Conservation (phyloP, 2,797 vertebrate genomes). For the Rhynchonycteris naso region DNA sequence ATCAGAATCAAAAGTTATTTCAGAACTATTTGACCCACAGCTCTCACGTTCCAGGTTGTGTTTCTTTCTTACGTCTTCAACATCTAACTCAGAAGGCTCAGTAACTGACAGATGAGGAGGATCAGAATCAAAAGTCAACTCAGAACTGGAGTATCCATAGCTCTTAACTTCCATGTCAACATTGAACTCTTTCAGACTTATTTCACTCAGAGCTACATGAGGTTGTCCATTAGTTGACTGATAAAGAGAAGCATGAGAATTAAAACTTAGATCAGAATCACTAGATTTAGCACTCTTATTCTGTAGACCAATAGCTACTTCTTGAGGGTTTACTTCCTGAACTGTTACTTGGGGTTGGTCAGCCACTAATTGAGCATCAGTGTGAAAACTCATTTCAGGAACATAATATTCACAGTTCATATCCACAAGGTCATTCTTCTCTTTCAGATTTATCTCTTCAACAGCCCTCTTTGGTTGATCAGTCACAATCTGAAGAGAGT, state of each 20-base stretch:
- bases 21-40: slow-evolving; percentile 88
- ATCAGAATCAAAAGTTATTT: slow-evolving; percentile 92
- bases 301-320: slow-evolving; percentile 87
- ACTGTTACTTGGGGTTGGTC: slow-evolving; percentile 47
- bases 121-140: slow-evolving; percentile 92
- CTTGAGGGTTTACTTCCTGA: slow-evolving; percentile 86
- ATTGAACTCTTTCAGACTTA: slow-evolving; percentile 67
- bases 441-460: slow-evolving; percentile 86
- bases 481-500: slow-evolving; percentile 83
- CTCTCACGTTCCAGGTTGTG: slow-evolving; percentile 88
- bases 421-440: slow-evolving; percentile 87
- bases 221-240: slow-evolving; percentile 53
- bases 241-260: slow-evolving; percentile 52
- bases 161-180: slow-evolving; percentile 84
- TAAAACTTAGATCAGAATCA: slow-evolving; percentile 61
- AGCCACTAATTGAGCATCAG: slow-evolving; percentile 87
- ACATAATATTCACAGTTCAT: slow-evolving; percentile 87
- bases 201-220: slow-evolving; percentile 54
- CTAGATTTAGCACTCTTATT: slow-evolving; percentile 88
- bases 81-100: slow-evolving; percentile 62
- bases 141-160: slow-evolving; percentile 81
- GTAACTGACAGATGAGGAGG: slow-evolving; percentile 84
- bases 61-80: slow-evolving; percentile 86
- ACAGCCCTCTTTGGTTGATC: slow-evolving; percentile 34
- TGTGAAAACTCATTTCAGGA: slow-evolving; percentile 88